These are phyloP conservation scores for Erythrocercus mccallii DNA, from an alignment of 2,113 vertebrate species.

Conservation along the genomic window DNA sequence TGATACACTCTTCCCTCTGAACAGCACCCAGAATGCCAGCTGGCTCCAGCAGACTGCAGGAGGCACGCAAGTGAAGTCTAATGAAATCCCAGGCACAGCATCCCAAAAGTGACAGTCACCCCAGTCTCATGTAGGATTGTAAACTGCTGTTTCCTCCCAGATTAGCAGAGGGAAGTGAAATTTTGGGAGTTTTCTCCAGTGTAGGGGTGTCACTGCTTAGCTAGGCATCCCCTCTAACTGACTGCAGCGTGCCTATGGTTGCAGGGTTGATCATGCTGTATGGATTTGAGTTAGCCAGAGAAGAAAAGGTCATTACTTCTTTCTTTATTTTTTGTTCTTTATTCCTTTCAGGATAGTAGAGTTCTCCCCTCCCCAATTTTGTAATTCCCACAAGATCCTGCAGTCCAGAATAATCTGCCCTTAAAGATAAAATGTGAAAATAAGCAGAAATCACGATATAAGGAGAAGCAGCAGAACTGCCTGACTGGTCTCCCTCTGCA, in stretches of 20 bases:
- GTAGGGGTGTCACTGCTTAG: background rate
- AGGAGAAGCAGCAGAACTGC: conserved; percentile 22
- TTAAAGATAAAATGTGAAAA: background rate
- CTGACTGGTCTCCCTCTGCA: background rate
- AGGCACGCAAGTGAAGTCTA: background rate
- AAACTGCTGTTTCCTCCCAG: background rate
- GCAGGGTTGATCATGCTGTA: background rate
- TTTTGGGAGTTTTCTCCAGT: background rate
- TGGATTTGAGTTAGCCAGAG: background rate
- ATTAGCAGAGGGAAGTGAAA: background rate
- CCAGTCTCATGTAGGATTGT: background rate
- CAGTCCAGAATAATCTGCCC: conserved; percentile 9
- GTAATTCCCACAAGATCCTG: background rate
- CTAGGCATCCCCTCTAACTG: background rate
- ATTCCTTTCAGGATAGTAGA: background rate
- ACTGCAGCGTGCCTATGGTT: background rate
- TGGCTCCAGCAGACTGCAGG: background rate
- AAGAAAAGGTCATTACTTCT: background rate
- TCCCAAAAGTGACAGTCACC: background rate
- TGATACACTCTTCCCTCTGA: background rate
- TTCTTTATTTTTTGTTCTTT: background rate
- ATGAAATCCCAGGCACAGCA: background rate
- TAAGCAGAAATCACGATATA: background rate
- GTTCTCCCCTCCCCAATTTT: background rate
- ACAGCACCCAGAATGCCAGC: background rate